Evolutionary conservation across 2,113 vertebrate species (phyloP).

Genomic region (Macaca nemestrina): DNA sequence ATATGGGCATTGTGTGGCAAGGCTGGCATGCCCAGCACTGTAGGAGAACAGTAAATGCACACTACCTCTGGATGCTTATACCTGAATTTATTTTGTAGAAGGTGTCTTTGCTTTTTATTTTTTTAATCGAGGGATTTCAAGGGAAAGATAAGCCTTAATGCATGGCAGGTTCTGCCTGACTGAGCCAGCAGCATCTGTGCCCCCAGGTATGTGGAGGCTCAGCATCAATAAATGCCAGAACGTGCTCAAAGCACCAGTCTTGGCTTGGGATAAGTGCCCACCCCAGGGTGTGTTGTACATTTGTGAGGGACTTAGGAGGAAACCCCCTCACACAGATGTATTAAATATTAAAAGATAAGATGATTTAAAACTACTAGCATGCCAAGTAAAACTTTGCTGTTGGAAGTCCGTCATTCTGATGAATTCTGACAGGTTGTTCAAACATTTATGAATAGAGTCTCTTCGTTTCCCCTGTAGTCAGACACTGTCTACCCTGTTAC

Average conservation of each 20-base stretch:
- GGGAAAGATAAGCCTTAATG: neutral
- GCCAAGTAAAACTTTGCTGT: neutral
- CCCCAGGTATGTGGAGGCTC: neutral
- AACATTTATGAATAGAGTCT: neutral
- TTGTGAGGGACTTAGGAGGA: neutral
- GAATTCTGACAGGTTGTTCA: neutral
- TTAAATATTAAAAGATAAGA: neutral
- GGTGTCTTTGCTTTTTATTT: neutral
- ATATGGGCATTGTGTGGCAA: neutral
- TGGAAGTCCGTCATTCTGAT: neutral
- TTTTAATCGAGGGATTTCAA: slow-evolving; percentile 22
- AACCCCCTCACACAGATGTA: neutral
- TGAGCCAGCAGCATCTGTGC: neutral
- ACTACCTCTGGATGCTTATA: neutral
- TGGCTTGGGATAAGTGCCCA: neutral
- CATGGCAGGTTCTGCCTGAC: neutral
- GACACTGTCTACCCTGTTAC: neutral
- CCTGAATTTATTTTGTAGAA: neutral
- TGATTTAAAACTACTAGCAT: neutral
- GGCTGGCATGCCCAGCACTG: neutral
- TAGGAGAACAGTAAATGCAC: neutral
- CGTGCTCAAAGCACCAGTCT: neutral
- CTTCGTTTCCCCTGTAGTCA: neutral
- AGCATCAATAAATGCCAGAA: neutral
- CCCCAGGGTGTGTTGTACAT: neutral